A percentile compares a stretch with the other conserved stretches of the same genome.
Conservation (phyloP, 2,113 vertebrate genomes). For the Spilogale gracilis region DNA sequence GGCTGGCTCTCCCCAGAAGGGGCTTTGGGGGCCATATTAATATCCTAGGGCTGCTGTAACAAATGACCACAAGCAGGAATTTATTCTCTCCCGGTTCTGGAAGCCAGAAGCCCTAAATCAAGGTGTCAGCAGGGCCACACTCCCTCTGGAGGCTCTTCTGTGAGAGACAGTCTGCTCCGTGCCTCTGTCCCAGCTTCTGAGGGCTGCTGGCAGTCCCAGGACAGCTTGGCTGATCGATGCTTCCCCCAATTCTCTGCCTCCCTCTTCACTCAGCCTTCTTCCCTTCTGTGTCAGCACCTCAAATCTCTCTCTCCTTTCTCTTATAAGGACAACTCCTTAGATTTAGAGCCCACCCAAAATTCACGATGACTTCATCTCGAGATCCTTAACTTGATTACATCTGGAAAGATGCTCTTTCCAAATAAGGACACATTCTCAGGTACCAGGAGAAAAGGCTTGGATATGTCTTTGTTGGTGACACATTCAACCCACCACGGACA, state of each 20-base stretch:
- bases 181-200: neutral
- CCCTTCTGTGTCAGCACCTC: neutral
- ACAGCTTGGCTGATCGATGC: fast-evolving
- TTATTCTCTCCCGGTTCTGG: neutral
- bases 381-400: neutral
- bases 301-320: neutral
- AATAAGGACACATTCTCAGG: neutral
- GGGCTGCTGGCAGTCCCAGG: neutral
- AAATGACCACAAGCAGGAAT: neutral
- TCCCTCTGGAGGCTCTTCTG: neutral
- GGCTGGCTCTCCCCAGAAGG: neutral
- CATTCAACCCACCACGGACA: fast-evolving
- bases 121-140: fast-evolving
- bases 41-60: neutral
- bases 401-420: neutral
- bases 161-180: fast-evolving
- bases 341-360: neutral
- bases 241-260: neutral
- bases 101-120: neutral
- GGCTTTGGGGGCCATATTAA: too few species aligned
- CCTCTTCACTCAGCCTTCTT: neutral
- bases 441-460: neutral
- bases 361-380: neutral
- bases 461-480: too few species aligned
- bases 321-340: neutral